Conservation (phyloP, 1,140 invertebrate genomes). For the Drosophila sucinea region DNA sequence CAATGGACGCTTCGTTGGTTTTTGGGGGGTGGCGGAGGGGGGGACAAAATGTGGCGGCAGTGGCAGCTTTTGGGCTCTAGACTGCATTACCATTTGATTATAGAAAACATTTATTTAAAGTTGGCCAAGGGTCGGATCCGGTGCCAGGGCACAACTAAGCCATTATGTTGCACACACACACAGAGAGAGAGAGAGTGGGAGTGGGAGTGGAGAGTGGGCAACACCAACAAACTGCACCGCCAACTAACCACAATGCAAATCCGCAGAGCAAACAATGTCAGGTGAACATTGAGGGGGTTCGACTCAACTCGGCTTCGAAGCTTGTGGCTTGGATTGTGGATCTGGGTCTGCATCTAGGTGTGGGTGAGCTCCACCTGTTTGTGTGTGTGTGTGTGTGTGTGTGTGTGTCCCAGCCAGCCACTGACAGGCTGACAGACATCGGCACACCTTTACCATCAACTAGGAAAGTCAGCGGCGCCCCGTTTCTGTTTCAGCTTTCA, state of each 20-base stretch:
- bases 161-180: constrained; percentile 52
- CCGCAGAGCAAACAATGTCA: constrained; percentile 80
- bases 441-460: constrained; percentile 73
- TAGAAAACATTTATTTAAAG: constrained; percentile 81
- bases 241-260: constrained; percentile 80
- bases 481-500: constrained; percentile 33
- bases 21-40: constrained; percentile 27
- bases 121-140: constrained; percentile 1
- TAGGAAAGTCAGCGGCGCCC: constrained; percentile 41
- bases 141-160: constrained; percentile 39
- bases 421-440: constrained; percentile 70
- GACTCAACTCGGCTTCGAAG: constrained; percentile 19
- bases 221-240: constrained; percentile 68
- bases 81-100: constrained; percentile 81
- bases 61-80: constrained; percentile 33
- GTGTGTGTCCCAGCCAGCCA: constrained; percentile 34
- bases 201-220: constrained; percentile 25
- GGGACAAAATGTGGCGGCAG: constrained; percentile 14
- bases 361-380: constrained; percentile 5
- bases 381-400: constrained; percentile 27
- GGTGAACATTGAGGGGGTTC: constrained; percentile 57
- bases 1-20: constrained; percentile 60
- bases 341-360: constrained; percentile 5
- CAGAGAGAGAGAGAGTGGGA: constrained; percentile 20
- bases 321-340: constrained; percentile 26